Evolutionary conservation across 2,888 invertebrate species (phyloP).

Genomic region (Pherbina coryleti): DNA sequence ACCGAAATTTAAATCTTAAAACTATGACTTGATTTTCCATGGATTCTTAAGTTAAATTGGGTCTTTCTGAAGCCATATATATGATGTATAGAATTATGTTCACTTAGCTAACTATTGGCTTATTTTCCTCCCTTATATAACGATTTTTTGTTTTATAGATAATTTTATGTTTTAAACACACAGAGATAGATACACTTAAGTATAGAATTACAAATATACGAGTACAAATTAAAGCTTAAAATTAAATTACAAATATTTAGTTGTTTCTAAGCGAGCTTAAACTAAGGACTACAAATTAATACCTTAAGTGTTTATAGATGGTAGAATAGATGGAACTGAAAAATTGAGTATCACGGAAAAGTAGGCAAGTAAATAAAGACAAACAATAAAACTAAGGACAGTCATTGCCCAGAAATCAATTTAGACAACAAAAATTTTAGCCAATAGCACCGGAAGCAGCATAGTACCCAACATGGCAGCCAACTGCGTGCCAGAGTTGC

Average conservation of each 20-base stretch:
- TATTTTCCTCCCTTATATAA: background rate
- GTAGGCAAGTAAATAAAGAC: background rate
- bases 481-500: slow-evolving; percentile 56
- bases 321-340: background rate
- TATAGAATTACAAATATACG: background rate
- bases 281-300: slow-evolving; percentile 11
- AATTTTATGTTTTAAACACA: background rate
- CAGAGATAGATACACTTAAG: slow-evolving; percentile 2
- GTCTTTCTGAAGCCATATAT: slow-evolving; percentile 6
- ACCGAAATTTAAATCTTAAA: background rate
- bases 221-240: background rate
- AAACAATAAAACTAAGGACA: background rate
- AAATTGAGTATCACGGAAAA: slow-evolving; percentile 1
- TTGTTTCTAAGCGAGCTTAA: background rate
- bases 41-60: slow-evolving; percentile 7
- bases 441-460: slow-evolving; percentile 51
- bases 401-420: background rate
- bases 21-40: slow-evolving; percentile 12
- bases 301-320: background rate
- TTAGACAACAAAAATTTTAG: slow-evolving; percentile 51
- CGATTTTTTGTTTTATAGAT: background rate
- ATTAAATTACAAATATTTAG: background rate
- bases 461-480: slow-evolving; percentile 42
- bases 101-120: background rate
- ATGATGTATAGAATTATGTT: slow-evolving; percentile 1